Evolutionary conservation across 1,140 invertebrate genomes (phyloP).

Genomic region (Caerostris extrusa): DNA sequence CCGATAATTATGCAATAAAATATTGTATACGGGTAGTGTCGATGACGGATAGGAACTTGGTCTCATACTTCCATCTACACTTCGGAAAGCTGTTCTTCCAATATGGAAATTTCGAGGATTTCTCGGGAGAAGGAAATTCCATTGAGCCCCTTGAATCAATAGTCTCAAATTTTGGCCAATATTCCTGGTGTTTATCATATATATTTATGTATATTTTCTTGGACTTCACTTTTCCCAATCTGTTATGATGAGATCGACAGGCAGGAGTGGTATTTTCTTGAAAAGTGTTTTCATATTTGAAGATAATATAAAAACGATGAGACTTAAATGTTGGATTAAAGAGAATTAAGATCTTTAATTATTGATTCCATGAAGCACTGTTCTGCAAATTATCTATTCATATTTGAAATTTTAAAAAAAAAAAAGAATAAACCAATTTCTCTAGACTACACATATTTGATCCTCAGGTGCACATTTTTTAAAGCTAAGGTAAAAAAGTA

Average conservation of each 20-base stretch:
- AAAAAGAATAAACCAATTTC: no score
- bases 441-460: no score
- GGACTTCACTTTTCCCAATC: background rate
- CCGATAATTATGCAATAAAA: no score
- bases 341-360: no score
- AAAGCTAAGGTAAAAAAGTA: no score
- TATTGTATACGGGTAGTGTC: no score
- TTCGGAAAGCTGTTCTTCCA: background rate
- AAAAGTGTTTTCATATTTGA: background rate
- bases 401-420: no score
- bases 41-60: conserved; percentile 56
- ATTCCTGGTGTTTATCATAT: conserved; percentile 9
- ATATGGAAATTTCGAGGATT: conserved; percentile 57
- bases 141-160: conserved; percentile 27
- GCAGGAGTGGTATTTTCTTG: background rate
- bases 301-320: background rate
- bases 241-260: background rate
- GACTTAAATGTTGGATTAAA: no score
- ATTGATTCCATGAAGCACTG: no score
- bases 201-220: background rate
- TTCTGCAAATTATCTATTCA: no score
- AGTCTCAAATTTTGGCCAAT: conserved; percentile 9
- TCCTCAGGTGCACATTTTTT: no score
- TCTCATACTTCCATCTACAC: conserved; percentile 42
- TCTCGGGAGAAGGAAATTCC: background rate